Conservation (phyloP, 2,888 invertebrate species). For the Globia sparganii region DNA sequence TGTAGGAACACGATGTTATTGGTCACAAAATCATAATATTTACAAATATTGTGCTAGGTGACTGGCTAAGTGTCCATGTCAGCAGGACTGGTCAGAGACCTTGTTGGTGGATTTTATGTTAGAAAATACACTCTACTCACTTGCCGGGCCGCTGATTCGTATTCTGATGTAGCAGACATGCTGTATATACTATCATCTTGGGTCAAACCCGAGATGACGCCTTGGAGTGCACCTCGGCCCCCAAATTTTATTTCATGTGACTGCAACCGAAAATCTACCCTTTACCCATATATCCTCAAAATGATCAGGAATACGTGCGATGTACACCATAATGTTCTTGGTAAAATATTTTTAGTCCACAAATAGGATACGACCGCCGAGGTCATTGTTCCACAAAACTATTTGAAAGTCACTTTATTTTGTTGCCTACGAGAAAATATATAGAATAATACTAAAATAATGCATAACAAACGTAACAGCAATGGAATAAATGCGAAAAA, state of each 20-base stretch:
- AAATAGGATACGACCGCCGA: constrained; percentile 87
- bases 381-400: constrained; percentile 88
- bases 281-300: constrained; percentile 84
- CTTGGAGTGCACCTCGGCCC: constrained; percentile 87
- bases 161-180: constrained; percentile 90
- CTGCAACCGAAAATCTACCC: constrained; percentile 88
- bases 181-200: constrained; percentile 90
- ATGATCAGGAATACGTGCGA: constrained; percentile 76
- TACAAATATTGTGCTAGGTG: constrained; percentile 61
- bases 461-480: constrained; percentile 68
- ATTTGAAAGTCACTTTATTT: constrained; percentile 82
- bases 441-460: constrained; percentile 79
- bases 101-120: constrained; percentile 38
- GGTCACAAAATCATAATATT: constrained; percentile 68
- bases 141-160: constrained; percentile 89
- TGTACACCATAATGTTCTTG: constrained; percentile 84
- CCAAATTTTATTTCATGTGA: constrained; percentile 87
- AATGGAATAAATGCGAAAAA: constrained; percentile 77
- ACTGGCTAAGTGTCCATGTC: constrained; percentile 54
- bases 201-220: constrained; percentile 89
- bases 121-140: constrained; percentile 79
- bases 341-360: constrained; percentile 88
- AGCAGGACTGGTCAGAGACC: constrained; percentile 45
- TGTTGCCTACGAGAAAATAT: constrained; percentile 83
- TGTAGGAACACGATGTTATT: constrained; percentile 61